Evolutionary conservation across 2,797 vertebrate species (phyloP), one percentile per base, ranked within the genome.

Genomic region (Karalla daura): DNA sequence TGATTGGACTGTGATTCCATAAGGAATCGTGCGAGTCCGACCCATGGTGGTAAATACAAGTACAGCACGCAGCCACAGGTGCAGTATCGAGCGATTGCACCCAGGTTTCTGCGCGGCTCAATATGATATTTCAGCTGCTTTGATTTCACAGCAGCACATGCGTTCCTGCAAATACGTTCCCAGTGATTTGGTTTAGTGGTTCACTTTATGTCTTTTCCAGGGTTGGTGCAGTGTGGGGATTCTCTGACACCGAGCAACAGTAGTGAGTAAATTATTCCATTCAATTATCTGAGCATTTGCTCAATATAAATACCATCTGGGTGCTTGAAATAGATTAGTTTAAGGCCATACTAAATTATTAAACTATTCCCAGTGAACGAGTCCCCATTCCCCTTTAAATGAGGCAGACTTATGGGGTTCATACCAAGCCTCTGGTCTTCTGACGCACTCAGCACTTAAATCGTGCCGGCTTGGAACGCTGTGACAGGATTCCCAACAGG

Each of bases 231-330:
- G 47, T 70, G 30, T 59, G 80, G 83, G 81, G 81, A 81, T 86
- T 85, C 79, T 75, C 74, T 79, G 75, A 86, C 87, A 81, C 85
- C 40, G 58, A 81, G 88, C 69, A 86, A 87, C 85, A 81, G 86
- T 84, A 80, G 86, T 83, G 89, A 91, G 88, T 90, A 91, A 93
- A 92, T 91, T 90, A 92, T 91, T 92, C 91, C 86, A 88, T 90
- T 92, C 88, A 91, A 92, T 93, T 91, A 90, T 90, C 83, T 66
- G 76, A 86, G 85, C 84, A 87, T 93, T 93, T 90, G 88, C 85
- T 89, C 89, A 93, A 89, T 92, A 91, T 90, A 92, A 92, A 93
- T 89, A 92, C 87, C 89, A 92, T 87, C 89, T 93, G 92, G 89
- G 85, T 87, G 82, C 91, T 90, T 84, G 86, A 90, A 92, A 91